Percentiles rank a stretch among this genome's conserved stretches.
These are phyloP conservation scores for Carposina sasakii DNA, from an alignment of 1,140 invertebrate genomes.

Conservation along the genomic window DNA sequence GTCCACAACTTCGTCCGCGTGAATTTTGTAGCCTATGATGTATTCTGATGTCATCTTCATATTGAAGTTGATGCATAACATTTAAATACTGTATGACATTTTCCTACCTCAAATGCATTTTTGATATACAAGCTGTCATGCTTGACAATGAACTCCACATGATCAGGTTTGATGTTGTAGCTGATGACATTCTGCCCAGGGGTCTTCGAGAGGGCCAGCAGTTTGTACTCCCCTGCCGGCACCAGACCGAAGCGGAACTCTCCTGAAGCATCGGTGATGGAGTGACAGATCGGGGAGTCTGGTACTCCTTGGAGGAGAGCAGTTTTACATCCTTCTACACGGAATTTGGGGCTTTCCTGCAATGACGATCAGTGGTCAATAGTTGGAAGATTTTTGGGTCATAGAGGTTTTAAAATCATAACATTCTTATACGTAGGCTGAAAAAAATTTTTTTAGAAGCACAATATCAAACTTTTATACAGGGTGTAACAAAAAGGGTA, in stretches of 20 bases:
- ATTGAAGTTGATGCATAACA: background rate
- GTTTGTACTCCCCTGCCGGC: constrained; percentile 83
- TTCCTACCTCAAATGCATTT: constrained; percentile 83
- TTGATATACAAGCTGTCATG: constrained; percentile 82
- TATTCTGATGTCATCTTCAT: too few species aligned
- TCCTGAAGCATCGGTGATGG: constrained; percentile 81
- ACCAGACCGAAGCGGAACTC: constrained; percentile 86
- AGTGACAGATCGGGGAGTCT: constrained; percentile 82
- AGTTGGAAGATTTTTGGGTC: background rate
- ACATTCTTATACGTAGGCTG: too few species aligned
- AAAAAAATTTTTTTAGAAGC: too few species aligned
- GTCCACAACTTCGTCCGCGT: too few species aligned
- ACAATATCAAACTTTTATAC: too few species aligned
- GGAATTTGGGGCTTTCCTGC: constrained; percentile 49
- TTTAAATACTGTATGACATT: too few species aligned
- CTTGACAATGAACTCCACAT: constrained; percentile 78
- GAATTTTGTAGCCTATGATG: too few species aligned
- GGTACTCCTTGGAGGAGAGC: constrained; percentile 74
- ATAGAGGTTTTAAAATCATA: too few species aligned
- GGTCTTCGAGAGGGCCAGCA: constrained; percentile 45
- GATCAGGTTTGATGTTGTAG: constrained; percentile 80
- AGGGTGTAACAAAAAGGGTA: too few species aligned
- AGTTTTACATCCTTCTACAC: constrained; percentile 75
- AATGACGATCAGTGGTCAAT: too few species aligned
- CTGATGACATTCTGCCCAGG: constrained; percentile 50